A percentile compares a stretch with the other conserved stretches of the same genome.
These are phyloP conservation scores for Dryobota labecula DNA, from an alignment of 2,888 invertebrate species.

Conservation along the genomic window DNA sequence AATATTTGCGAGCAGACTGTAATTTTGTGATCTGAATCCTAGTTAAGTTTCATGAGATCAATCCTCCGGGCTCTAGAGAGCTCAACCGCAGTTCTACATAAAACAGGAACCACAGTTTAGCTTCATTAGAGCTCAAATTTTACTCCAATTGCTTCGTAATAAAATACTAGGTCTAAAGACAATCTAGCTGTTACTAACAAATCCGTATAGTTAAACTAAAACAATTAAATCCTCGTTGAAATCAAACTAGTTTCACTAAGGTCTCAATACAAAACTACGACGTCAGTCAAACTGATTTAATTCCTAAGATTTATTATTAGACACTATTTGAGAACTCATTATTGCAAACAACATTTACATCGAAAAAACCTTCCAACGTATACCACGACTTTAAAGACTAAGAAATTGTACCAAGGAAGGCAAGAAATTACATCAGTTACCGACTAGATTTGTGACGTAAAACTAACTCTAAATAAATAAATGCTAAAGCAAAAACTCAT, in stretches of 20 bases:
- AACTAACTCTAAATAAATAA: constrained; percentile 44
- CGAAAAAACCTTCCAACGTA: constrained; percentile 1
- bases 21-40: constrained; percentile 13
- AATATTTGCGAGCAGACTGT: constrained; percentile 23
- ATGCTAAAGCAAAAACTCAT: constrained; percentile 4
- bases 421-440: constrained; percentile 28
- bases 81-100: constrained; percentile 3
- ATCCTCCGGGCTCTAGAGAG: background rate
- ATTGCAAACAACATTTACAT: constrained; percentile 11
- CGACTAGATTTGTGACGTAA: constrained; percentile 52
- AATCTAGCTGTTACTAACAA: constrained; percentile 33
- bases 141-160: constrained; percentile 22
- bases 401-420: constrained; percentile 1
- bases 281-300: constrained; percentile 3
- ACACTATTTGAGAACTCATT: constrained; percentile 9
- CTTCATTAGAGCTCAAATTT: constrained; percentile 3
- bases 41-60: constrained; percentile 34
- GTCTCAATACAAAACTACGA: background rate
- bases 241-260: constrained; percentile 1
- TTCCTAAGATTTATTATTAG: background rate
- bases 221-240: constrained; percentile 1
- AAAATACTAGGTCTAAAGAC: constrained; percentile 22
- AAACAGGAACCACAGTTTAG: background rate
- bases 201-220: constrained; percentile 7
- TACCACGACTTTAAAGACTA: too few species aligned